Base-by-base conservation (phyloP, 2,797 vertebrate genomes). In the Leptodactylus fallax region DNA sequence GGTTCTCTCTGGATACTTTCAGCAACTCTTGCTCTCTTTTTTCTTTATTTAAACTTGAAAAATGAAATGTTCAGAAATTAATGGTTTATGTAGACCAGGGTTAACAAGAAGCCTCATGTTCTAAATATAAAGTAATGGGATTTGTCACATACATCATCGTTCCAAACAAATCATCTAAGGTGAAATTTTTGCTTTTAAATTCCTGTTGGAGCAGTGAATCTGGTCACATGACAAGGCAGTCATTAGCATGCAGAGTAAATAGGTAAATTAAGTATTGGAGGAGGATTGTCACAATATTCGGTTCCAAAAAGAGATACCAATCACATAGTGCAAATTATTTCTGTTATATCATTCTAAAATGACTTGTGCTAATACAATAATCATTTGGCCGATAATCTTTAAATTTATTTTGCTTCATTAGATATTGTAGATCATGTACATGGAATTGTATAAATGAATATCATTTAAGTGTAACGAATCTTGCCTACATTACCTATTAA, bases 1-100 rank as follows among this genome's bases (percentile, higher is more conserved):
- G 55, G 90, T 96, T 97, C 91, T 96, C 95, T 83, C 91, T 92
- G 53, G 90, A 92, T 14, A 94, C 92, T 87, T 92, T 93, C 19
- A 74, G 47, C 83, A 95, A 89, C 85, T 95, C 94, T 90, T 90
- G 91, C 79, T 94, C 93, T 91, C 63, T 5, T 90, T 92, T 95
- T 88, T 89, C 90, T 79, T 90, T 92, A 89, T 92, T 93, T 83
- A 95, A 94, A 91, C 94, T 96, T n/a, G n/a, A 78, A 69, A 47
- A 25, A 7, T 9, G 25, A 16, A 36, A 69, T 74, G 10, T 72
- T 72, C 5, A 72, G 71, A 74, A 74, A 74, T 74, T 0, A 74
- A 36, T 36, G 36, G 1, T 36, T 36, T 72, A 12, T 25, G 53
- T 13, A 53, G 8, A 25, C 11, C 25, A 25, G 6, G 4, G 10